These are phyloP conservation scores for Oligia latruncula DNA, from an alignment of 2,888 invertebrate species.

Conservation along the genomic window DNA sequence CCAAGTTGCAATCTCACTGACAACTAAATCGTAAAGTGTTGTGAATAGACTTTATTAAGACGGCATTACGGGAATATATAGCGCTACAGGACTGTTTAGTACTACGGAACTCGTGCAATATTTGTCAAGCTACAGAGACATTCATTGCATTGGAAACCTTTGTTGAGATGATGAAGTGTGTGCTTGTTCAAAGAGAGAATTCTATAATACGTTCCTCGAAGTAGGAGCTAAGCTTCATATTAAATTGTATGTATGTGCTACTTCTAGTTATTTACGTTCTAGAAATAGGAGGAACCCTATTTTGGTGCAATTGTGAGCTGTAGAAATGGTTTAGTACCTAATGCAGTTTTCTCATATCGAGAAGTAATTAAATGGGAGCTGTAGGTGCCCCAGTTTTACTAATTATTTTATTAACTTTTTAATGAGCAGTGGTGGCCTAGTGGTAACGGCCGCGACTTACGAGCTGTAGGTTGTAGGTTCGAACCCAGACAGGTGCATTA, in stretches of 20 bases:
- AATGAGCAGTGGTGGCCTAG: too few species aligned
- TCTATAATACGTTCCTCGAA: not conserved
- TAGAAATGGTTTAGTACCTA: not conserved
- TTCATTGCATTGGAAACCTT: constrained; percentile 52
- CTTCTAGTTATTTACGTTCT: not conserved
- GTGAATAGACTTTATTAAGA: constrained; percentile 31
- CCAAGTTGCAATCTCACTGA: constrained; percentile 7
- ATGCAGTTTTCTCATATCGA: not conserved
- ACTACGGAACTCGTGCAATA: constrained; percentile 22
- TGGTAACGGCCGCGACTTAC: too few species aligned
- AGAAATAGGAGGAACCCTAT: not conserved
- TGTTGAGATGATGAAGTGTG: constrained; percentile 47
- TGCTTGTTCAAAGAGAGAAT: constrained; percentile 25
- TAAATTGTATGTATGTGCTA: constrained; percentile 13
- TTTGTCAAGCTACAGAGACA: constrained; percentile 49
- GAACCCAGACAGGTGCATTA: too few species aligned
- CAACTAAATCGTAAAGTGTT: constrained; percentile 9
- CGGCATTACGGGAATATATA: not conserved
- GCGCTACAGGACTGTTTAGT: not conserved
- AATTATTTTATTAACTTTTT: not conserved
- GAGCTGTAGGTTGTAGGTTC: too few species aligned
- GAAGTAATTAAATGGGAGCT: not conserved
- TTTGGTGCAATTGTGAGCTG: not conserved
- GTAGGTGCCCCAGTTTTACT: not conserved
- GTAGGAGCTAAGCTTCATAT: constrained; percentile 4